A percentile compares a stretch with the other conserved stretches of the same genome.
Evolutionary conservation across 2,113 vertebrate genomes (phyloP).

Genomic region (Pongo pygmaeus): DNA sequence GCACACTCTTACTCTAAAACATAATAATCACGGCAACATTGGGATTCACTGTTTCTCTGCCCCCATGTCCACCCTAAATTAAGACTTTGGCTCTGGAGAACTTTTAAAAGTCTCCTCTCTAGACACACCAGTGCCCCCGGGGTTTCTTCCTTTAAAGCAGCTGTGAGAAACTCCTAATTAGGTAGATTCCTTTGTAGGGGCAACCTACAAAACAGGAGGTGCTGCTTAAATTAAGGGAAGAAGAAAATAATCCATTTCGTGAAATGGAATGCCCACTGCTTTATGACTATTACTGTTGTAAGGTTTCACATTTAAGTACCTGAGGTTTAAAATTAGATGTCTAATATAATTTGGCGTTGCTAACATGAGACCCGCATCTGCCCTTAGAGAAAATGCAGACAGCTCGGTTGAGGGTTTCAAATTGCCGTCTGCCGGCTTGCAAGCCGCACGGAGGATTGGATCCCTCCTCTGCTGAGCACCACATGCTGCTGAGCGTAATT

Average conservation of each 20-base stretch:
- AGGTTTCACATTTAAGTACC: conserved; percentile 85
- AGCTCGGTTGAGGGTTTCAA: conserved; percentile 78
- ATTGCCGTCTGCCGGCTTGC: conserved; percentile 77
- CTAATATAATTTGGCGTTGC: conserved; percentile 84
- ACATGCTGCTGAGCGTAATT: conserved; percentile 74
- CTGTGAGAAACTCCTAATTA: conserved; percentile 86
- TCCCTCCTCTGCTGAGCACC: conserved; percentile 67
- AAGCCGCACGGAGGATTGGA: not conserved
- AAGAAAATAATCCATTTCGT: conserved; percentile 78
- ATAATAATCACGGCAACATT: conserved; percentile 69
- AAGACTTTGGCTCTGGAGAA: conserved; percentile 85
- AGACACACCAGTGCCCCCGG: conserved; percentile 78
- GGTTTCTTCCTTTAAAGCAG: conserved; percentile 80
- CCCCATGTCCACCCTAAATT: conserved; percentile 81
- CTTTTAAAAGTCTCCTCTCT: conserved; percentile 80
- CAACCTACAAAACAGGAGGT: conserved; percentile 84
- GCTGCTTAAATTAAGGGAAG: conserved; percentile 82
- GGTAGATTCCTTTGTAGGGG: conserved; percentile 85
- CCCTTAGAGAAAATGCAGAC: conserved; percentile 83
- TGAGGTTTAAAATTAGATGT: conserved; percentile 87
- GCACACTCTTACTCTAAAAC: conserved; percentile 77
- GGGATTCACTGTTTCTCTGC: conserved; percentile 79
- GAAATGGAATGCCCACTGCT: conserved; percentile 84
- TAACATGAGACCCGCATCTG: conserved; percentile 80
- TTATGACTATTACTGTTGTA: conserved; percentile 83